A percentile compares a stretch with the other conserved stretches of the same genome.
These are phyloP conservation scores for Lithobates sylvaticus DNA, from an alignment of 2,797 vertebrate genomes.

Conservation along the genomic window DNA sequence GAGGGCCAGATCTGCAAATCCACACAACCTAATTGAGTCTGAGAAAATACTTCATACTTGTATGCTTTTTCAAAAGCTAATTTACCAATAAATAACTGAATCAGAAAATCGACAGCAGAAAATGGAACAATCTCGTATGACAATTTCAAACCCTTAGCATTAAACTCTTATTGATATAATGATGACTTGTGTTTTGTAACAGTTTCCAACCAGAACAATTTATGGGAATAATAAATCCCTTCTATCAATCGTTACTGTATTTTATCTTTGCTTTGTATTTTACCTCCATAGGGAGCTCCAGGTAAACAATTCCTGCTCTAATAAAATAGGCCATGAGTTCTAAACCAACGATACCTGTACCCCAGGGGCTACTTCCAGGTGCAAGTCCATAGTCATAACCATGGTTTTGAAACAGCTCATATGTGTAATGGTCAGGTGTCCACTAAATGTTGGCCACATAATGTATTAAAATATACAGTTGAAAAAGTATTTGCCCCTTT, in stretches of 20 bases:
- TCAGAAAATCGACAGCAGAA: constrained; percentile 50
- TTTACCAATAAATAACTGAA: constrained; percentile 50
- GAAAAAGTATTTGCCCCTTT: too few relatives aligned
- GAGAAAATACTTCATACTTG: constrained; percentile 12
- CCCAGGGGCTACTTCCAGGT: too few relatives aligned
- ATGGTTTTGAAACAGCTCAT: too few relatives aligned
- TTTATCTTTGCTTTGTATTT: constrained; percentile 3
- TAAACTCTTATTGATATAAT: constrained; percentile 35
- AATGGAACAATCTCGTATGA: constrained; percentile 34
- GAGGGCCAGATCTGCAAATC: constrained; percentile 22
- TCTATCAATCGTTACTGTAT: constrained; percentile 12
- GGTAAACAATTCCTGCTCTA: not conserved
- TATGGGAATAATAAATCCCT: constrained; percentile 11
- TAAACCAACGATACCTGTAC: too few relatives aligned
- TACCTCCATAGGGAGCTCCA: not conserved
- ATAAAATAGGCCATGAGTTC: too few relatives aligned
- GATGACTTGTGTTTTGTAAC: constrained; percentile 1
- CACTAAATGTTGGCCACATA: too few relatives aligned
- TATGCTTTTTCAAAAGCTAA: constrained; percentile 32
- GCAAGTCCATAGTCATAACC: too few relatives aligned
- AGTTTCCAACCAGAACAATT: constrained; percentile 10
- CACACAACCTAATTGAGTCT: constrained; percentile 22
- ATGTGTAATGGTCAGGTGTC: too few relatives aligned
- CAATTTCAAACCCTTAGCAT: constrained; percentile 23
- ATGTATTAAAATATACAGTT: too few relatives aligned